Percentiles rank a stretch among this genome's conserved stretches.
These are phyloP conservation scores for Laupala kohalensis DNA, from an alignment of 1,140 invertebrate genomes.

Conservation along the genomic window DNA sequence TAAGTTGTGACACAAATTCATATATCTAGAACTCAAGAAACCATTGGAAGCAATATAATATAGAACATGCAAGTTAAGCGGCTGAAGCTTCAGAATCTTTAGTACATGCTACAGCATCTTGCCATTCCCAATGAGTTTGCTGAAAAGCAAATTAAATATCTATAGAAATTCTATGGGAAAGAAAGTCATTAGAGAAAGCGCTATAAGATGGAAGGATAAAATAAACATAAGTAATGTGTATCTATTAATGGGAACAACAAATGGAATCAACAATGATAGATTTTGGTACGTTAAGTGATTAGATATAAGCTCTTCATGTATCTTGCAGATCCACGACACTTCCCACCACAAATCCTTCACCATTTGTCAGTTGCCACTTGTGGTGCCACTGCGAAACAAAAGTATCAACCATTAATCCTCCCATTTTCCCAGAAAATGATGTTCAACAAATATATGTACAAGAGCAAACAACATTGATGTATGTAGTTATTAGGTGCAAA, in stretches of 20 bases:
- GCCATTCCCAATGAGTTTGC: not conserved
- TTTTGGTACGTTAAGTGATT: not conserved
- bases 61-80: not conserved
- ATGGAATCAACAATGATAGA: not conserved
- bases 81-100: not conserved
- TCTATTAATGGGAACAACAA: not conserved
- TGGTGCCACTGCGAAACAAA: conserved; percentile 4
- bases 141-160: not conserved
- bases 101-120: not conserved
- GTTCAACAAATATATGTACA: too few relatives aligned
- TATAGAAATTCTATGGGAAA: not conserved
- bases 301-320: not conserved
- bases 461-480: too few relatives aligned
- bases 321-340: not conserved
- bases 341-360: not conserved
- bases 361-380: not conserved
- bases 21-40: not conserved
- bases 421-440: too few relatives aligned
- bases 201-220: too few relatives aligned
- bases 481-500: too few relatives aligned
- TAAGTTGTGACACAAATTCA: too few relatives aligned
- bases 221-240: not conserved
- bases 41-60: not conserved
- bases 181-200: too few relatives aligned
- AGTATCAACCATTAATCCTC: too few relatives aligned